Evolutionary conservation across 2,797 vertebrate genomes (phyloP), one percentile per base, ranked within the genome.

Genomic region (Anguilla pacifica): DNA sequence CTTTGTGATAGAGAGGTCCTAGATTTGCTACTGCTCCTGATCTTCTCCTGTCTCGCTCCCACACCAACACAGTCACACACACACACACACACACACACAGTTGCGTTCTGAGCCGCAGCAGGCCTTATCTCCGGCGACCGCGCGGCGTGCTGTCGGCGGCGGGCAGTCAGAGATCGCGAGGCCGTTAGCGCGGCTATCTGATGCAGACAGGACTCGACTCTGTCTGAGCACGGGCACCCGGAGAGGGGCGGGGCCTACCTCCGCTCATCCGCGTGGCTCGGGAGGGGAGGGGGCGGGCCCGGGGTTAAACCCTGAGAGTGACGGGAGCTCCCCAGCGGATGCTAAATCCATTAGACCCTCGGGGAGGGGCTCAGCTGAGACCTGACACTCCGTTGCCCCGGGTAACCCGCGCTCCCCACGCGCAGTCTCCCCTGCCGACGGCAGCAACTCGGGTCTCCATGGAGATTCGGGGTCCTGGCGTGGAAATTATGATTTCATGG

Each of bases 401-500:
- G 77, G 77, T 81, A 81, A 81, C 77, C 39, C 1, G 2, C 15
- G 43, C 6, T 13, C 43, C 39, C 77, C 72, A 17, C 13, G 0
- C 72, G 2, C 72, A 4, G 31, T 39, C 35, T 81, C 43, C 17
- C 77, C 43, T 25, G 43, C 39, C 2, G 72, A 77, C 35, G 10
- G 72, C 10, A 15, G 31, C 15, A 17, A 39, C 11, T 39, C 10
- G 11, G 11, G 31, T 77, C 72, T 39, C 72, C 31, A 19, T 77
- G 72, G 72, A 15, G 31, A 35, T 17, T 13, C 6, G 17, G 39
- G 43, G 77, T 25, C 77, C 17, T 13, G 22, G 77, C 0, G 6
- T 81, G 77, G 77, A 81, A 81, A 81, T 81, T 81, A 1, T 81
- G 77, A 81, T 81, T 81, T 81, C 22, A 81, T 49, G 43, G 39